These are phyloP conservation scores for Tragelaphus scriptus DNA, from an alignment of 2,113 vertebrate species.

Conservation along the genomic window DNA sequence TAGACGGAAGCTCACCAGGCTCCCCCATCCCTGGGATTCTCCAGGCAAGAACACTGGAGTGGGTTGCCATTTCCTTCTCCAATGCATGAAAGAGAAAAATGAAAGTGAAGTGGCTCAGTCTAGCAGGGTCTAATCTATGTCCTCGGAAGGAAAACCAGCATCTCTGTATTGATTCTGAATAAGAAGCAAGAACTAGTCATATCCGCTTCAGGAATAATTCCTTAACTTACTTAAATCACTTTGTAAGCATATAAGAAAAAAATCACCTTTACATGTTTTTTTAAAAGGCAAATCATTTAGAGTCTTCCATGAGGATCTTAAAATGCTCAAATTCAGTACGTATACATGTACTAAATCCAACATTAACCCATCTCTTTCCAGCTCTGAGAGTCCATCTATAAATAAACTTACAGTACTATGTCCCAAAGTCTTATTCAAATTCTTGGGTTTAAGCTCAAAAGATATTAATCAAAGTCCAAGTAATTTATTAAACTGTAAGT, in stretches of 20 bases:
- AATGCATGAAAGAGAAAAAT: too few relatives aligned
- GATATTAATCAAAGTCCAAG: conserved; percentile 66
- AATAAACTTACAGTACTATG: not conserved
- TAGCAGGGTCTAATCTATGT: not conserved
- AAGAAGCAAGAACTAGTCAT: not conserved
- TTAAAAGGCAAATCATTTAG: not conserved
- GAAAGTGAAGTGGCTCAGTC: too few relatives aligned
- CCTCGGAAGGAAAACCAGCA: not conserved
- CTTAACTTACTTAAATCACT: not conserved
- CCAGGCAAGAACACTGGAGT: too few relatives aligned
- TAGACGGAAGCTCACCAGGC: too few relatives aligned
- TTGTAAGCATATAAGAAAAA: not conserved
- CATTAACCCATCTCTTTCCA: not conserved
- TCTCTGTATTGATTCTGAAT: not conserved
- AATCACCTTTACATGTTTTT: not conserved
- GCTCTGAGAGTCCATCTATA: not conserved
- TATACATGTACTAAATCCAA: not conserved
- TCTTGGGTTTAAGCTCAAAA: conserved; percentile 46
- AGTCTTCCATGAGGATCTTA: not conserved
- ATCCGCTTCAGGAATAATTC: conserved; percentile 3
- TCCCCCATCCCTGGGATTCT: too few relatives aligned
- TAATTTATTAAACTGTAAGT: conserved; percentile 71
- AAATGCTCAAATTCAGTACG: not conserved
- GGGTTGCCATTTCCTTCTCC: too few relatives aligned
- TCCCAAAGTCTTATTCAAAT: conserved; percentile 41